Conservation (phyloP, 2,888 invertebrate genomes). For the Drosophila seclusa region DNA sequence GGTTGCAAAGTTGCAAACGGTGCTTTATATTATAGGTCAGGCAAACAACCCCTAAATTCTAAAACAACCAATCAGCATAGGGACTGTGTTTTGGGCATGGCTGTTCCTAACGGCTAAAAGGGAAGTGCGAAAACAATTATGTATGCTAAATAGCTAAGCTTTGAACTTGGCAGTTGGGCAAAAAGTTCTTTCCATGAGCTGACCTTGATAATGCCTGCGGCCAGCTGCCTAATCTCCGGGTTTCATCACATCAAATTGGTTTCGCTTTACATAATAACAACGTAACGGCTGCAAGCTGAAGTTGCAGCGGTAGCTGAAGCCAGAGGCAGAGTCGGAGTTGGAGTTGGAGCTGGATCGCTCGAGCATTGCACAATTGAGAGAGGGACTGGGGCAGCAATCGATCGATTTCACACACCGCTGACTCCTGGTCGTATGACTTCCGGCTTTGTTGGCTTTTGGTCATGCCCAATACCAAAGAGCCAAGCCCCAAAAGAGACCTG, state of each 20-base stretch:
- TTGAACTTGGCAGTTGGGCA: conserved; percentile 39
- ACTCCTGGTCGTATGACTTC: conserved; percentile 63
- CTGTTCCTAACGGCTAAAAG: conserved; percentile 56
- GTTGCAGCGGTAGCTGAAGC: background rate
- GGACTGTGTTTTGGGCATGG: conserved; percentile 15
- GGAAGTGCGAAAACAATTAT: conserved; percentile 22
- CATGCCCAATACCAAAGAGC: conserved; percentile 29
- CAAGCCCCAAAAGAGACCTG: conserved; percentile 56
- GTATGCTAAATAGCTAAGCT: conserved; percentile 44
- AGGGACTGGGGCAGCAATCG: conserved; percentile 49
- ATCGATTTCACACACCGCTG: conserved; percentile 79
- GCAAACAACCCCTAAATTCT: conserved; percentile 43
- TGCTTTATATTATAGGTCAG: conserved; percentile 57
- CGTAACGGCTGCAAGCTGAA: conserved; percentile 23
- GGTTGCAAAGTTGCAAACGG: conserved; percentile 31
- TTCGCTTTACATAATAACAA: conserved; percentile 41
- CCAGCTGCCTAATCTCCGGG: conserved; percentile 43
- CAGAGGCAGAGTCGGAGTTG: background rate
- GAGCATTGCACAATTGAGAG: conserved; percentile 69
- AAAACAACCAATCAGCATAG: conserved; percentile 63
- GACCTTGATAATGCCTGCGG: conserved; percentile 53
- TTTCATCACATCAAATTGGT: background rate
- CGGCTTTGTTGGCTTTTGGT: conserved; percentile 45
- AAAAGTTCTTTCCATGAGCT: conserved; percentile 13
- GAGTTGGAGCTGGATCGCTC: conserved; percentile 29